Evolutionary conservation across 1,140 invertebrate genomes (phyloP).

Genomic region (Drosophila biarmipes): DNA sequence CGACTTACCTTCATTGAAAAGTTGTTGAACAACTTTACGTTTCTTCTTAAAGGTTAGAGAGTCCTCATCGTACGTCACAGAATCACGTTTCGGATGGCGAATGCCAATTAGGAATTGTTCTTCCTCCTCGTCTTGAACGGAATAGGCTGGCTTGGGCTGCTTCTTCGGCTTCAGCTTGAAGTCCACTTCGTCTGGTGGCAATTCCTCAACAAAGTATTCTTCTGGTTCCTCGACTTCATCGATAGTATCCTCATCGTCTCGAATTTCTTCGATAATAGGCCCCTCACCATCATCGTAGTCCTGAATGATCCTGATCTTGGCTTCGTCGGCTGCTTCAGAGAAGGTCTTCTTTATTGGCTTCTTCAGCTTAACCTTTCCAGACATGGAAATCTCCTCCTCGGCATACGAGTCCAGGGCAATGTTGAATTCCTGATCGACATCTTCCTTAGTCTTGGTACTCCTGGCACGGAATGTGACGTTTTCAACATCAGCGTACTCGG

Average conservation of each 20-base stretch:
- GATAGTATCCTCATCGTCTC: slow-evolving; percentile 87
- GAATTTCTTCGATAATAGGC: slow-evolving; percentile 89
- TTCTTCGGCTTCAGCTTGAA: slow-evolving; percentile 86
- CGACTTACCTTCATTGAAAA: slow-evolving; percentile 86
- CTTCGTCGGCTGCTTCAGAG: slow-evolving; percentile 89
- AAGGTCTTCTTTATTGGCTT: slow-evolving; percentile 89
- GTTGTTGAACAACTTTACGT: slow-evolving; percentile 86
- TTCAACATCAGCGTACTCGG: slow-evolving; percentile 90
- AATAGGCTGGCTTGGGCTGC: slow-evolving; percentile 70
- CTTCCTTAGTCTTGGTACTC: slow-evolving; percentile 90
- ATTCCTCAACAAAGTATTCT: slow-evolving; percentile 85
- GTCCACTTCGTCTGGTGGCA: slow-evolving; percentile 84
- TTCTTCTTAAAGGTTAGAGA: slow-evolving; percentile 87
- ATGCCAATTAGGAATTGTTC: slow-evolving; percentile 87
- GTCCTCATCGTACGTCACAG: slow-evolving; percentile 83
- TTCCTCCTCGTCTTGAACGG: slow-evolving; percentile 85
- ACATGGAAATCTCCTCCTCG: slow-evolving; percentile 94
- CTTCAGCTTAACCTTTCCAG: slow-evolving; percentile 91
- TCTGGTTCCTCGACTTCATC: slow-evolving; percentile 88
- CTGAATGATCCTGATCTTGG: slow-evolving; percentile 89
- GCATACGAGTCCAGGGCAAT: slow-evolving; percentile 93
- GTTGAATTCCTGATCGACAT: slow-evolving; percentile 94
- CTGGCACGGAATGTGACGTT: slow-evolving; percentile 91
- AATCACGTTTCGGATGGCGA: slow-evolving; percentile 84
- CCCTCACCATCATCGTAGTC: slow-evolving; percentile 88